These are phyloP conservation scores for Lacanobia oleracea DNA, from an alignment of 2,888 invertebrate genomes.

Conservation along the genomic window DNA sequence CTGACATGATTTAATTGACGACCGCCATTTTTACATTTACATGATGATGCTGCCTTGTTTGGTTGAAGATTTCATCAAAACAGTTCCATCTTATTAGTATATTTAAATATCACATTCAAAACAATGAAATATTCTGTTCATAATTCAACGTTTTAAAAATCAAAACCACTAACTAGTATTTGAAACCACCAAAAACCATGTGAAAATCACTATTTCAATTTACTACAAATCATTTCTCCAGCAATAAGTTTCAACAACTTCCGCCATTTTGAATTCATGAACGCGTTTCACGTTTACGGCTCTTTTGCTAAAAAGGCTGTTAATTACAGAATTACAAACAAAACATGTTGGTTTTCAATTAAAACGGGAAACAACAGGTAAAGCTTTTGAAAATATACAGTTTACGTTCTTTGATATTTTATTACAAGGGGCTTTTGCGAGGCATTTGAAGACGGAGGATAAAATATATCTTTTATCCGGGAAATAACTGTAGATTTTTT, in stretches of 20 bases:
- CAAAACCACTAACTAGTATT: too few species aligned
- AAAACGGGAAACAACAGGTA: slow-evolving; percentile 26
- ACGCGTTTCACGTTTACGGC: background rate
- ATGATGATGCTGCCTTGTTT: too few species aligned
- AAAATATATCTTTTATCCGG: background rate
- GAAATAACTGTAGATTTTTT: too few species aligned
- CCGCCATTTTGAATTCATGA: slow-evolving; percentile 20
- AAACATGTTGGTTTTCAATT: slow-evolving; percentile 27
- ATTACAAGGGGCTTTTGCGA: background rate
- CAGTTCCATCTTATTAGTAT: too few species aligned
- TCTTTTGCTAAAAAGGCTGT: background rate
- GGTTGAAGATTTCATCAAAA: too few species aligned
- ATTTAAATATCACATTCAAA: too few species aligned
- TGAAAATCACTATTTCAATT: background rate
- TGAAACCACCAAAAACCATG: too few species aligned
- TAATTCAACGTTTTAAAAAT: too few species aligned
- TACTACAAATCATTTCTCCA: background rate
- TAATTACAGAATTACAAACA: slow-evolving; percentile 8
- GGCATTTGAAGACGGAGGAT: background rate
- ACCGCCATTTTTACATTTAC: too few species aligned
- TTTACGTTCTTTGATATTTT: background rate
- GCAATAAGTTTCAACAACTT: background rate
- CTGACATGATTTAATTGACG: too few species aligned
- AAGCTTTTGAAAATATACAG: background rate
- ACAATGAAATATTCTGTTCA: too few species aligned